Evolutionary conservation across 2,113 vertebrate genomes (phyloP), one percentile per base, ranked within the genome.

Genomic region (Tympanuchus pallidicinctus): DNA sequence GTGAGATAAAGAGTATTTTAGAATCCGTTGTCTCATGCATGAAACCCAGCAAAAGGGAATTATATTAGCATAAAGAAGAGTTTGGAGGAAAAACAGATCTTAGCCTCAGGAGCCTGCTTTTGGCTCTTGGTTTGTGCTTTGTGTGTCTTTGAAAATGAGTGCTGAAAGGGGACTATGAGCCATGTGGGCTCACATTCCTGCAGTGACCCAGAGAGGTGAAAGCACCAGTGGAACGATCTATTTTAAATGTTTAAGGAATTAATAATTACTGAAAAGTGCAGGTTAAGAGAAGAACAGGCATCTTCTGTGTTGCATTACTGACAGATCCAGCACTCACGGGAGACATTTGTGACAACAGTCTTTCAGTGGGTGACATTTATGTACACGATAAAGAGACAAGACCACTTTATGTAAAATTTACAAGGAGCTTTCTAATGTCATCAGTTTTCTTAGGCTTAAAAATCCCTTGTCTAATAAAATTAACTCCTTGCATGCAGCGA

Each of bases 301-400:
- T 94, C 72, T 95, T 92, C 72, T 86, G 78, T 87, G 88, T 75
- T 28, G 0, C n/a, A 45, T 83, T 93, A 76, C 65, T 92, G 96
- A 89, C 90, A 93, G 92, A 93, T 94, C 89, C 5, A 20, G 88
- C 90, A 89, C 88, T 96, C 89, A 65, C 30, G 84, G 77, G 93
- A 96, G 95, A 93, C 94, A 91, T 97, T 92, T 94, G 86, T 97
- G 96, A 92, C 97, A 97, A 92, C 92, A 96, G 78, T 90, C 95
- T 95, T 97, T 92, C 90, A 94, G 86, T 79, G 86, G 94, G 88
- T 96, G 93, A 96, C 95, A 96, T 97, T 97, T 96, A 97, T 93
- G 83, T 93, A 94, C 69, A 52, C 43, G 75, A 92, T 91, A 71
- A 94, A 92, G 90, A 92, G 82, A 89, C 90, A 88, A 80, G 88